Conservation (phyloP, 1,140 invertebrate genomes). For the Arctopsyche grandis region DNA sequence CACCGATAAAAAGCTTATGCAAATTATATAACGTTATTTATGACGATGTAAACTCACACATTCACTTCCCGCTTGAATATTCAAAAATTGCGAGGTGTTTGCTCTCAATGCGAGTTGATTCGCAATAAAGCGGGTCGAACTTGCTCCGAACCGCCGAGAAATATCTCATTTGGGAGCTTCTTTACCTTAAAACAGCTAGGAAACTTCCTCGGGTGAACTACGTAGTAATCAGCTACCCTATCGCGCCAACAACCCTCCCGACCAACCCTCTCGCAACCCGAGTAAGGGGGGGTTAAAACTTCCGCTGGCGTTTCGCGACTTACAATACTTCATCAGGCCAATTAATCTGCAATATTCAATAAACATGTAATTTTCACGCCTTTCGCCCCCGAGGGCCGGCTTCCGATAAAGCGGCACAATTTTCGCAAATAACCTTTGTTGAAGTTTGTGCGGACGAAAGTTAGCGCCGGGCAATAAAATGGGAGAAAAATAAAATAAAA, state of each 20-base stretch:
- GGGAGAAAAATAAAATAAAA: no score
- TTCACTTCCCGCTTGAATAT: neutral
- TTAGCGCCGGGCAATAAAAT: no score
- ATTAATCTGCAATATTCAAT: conserved; percentile 23
- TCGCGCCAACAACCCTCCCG: neutral
- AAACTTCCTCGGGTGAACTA: neutral
- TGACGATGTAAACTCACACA: neutral
- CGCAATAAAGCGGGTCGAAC: neutral
- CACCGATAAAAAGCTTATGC: conserved; percentile 8
- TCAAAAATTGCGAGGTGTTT: neutral
- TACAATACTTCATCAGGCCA: conserved; percentile 29
- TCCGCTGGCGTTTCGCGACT: neutral
- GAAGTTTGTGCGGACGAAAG: no score
- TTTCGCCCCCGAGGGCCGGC: neutral
- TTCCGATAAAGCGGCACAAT: no score
- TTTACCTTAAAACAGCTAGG: conserved; percentile 3
- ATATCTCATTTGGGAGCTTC: conserved; percentile 1
- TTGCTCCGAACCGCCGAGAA: neutral
- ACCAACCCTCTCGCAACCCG: neutral
- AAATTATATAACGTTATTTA: neutral
- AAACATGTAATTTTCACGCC: neutral
- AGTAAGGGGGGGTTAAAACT: neutral
- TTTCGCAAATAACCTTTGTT: no score
- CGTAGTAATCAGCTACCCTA: neutral
- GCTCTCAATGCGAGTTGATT: neutral